Percentiles rank a stretch among this genome's conserved stretches.
phyloP scores from a whole-genome alignment of 1,140 invertebrate species.

The Eumeta japonica region DNA sequence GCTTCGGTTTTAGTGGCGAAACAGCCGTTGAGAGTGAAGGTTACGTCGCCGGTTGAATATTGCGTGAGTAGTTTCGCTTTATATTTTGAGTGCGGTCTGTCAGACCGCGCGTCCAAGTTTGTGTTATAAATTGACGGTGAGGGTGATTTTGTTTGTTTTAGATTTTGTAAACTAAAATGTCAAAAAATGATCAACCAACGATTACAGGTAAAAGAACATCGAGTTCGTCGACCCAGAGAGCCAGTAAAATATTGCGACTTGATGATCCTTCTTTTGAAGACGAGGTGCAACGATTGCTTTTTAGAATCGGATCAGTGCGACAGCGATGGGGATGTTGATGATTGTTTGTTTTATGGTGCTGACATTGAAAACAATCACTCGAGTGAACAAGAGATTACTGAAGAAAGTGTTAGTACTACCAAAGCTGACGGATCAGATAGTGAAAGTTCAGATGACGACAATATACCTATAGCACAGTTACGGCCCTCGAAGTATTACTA shows the following conservation, averaged over 20 bases:
- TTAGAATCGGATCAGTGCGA: slow-evolving; percentile 1
- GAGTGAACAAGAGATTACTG: too few species aligned
- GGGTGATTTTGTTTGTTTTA: background rate
- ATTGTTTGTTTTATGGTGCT: slow-evolving; percentile 1
- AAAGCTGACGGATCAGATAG: slow-evolving; percentile 1
- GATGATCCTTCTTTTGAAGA: slow-evolving; percentile 1
- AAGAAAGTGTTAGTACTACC: background rate
- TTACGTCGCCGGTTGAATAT: slow-evolving; percentile 1
- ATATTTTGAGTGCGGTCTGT: slow-evolving; percentile 1
- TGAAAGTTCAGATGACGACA: slow-evolving; percentile 1
- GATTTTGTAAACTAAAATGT: slow-evolving; percentile 1
- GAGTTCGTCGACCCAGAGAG: background rate
- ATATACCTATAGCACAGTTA: slow-evolving; percentile 1
- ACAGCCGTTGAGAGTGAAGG: background rate
- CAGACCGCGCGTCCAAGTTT: background rate
- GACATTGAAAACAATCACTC: background rate
- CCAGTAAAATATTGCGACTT: background rate
- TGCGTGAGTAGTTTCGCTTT: background rate
- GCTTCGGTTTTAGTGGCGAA: slow-evolving; percentile 1
- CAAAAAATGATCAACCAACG: background rate
- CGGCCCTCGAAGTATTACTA: background rate
- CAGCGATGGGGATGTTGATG: slow-evolving; percentile 1
- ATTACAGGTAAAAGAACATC: background rate
- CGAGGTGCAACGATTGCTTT: background rate
- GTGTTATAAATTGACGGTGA: background rate